These are phyloP conservation scores for Heterodera carotae DNA, from an alignment of 1,140 invertebrate species.

Conservation along the genomic window DNA sequence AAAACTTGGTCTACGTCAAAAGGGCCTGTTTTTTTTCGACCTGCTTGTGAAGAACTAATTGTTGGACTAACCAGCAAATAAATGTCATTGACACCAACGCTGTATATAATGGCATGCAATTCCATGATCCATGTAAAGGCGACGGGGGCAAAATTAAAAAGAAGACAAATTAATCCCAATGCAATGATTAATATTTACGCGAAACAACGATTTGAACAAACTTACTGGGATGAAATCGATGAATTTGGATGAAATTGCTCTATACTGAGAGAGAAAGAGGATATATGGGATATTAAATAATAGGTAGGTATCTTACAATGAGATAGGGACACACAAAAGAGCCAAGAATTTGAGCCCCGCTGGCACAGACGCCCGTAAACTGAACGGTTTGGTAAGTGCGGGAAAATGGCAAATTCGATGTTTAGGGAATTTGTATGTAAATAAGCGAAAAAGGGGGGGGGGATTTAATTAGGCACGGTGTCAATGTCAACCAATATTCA, in stretches of 20 bases:
- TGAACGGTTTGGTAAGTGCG: not conserved
- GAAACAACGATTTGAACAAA: not conserved
- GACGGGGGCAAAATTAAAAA: conserved; percentile 52
- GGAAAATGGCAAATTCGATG: conserved; percentile 14
- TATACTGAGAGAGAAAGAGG: conserved; percentile 49
- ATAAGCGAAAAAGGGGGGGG: not conserved
- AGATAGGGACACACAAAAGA: conserved; percentile 63
- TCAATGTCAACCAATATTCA: too few species aligned
- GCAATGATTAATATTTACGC: not conserved
- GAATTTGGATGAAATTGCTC: conserved; percentile 53
- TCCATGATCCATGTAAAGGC: conserved; percentile 64
- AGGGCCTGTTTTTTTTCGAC: too few species aligned
- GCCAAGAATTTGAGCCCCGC: conserved; percentile 60
- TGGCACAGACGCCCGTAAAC: conserved; percentile 54
- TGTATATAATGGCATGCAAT: conserved; percentile 61
- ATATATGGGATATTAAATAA: too few species aligned
- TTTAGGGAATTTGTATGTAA: not conserved
- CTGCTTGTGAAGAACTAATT: too few species aligned
- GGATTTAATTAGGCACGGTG: not conserved
- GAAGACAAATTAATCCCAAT: not conserved
- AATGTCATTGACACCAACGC: conserved; percentile 61
- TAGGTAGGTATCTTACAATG: conserved; percentile 47
- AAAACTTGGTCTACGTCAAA: too few species aligned
- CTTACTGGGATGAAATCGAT: conserved; percentile 59
- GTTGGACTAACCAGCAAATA: conserved; percentile 59